phyloP scores from a whole-genome alignment of 2,888 invertebrate genomes.

The Petrolisthes manimaculis region DNA sequence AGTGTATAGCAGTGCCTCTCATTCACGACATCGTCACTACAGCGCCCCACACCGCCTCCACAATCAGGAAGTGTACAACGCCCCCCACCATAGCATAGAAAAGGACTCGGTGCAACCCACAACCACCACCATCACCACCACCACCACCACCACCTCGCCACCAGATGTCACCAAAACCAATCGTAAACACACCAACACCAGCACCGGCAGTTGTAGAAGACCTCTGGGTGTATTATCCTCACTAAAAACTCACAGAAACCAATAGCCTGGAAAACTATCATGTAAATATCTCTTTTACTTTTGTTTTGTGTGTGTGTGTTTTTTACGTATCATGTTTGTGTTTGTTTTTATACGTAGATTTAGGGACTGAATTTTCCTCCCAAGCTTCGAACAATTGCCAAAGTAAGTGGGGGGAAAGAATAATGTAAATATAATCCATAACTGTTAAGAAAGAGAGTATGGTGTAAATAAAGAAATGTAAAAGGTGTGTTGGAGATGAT shows the following conservation, averaged over 20 bases:
- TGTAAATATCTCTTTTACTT: neutral
- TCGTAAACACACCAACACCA: slow-evolving; percentile 40
- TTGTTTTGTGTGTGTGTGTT: neutral
- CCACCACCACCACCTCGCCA: neutral
- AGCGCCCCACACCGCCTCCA: neutral
- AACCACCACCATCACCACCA: slow-evolving; percentile 12
- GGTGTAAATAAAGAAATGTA: neutral
- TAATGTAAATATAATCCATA: neutral
- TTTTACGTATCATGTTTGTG: neutral
- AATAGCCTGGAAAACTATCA: neutral
- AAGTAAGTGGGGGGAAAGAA: neutral
- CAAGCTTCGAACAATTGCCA: neutral
- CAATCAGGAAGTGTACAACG: neutral
- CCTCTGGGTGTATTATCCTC: slow-evolving; percentile 52
- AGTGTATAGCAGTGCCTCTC: neutral
- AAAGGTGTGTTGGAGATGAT: neutral
- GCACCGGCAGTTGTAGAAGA: slow-evolving; percentile 47
- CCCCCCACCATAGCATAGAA: neutral
- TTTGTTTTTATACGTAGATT: neutral
- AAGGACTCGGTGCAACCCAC: neutral
- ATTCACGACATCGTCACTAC: neutral
- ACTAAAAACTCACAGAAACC: slow-evolving; percentile 51
- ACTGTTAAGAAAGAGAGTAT: neutral
- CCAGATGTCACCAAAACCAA: slow-evolving; percentile 2
- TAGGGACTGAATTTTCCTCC: neutral